A percentile compares a stretch with the other conserved stretches of the same genome.
Evolutionary conservation across 2,797 vertebrate species (phyloP).

Genomic region (Sciurus vulgaris): DNA sequence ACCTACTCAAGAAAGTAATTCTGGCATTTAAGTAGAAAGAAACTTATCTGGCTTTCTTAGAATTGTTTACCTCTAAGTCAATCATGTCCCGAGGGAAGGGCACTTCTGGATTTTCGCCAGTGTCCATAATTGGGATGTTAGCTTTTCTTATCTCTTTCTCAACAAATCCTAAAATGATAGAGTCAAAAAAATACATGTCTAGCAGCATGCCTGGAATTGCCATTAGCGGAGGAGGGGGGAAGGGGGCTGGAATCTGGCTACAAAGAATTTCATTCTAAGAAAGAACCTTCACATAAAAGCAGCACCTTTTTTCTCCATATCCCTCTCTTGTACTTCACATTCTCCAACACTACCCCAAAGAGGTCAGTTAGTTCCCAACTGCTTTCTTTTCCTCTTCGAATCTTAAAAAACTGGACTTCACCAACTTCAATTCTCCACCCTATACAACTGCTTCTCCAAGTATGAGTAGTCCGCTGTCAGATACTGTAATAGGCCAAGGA

Average conservation of each 20-base stretch:
- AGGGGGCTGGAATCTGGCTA: background rate
- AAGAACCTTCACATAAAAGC: background rate
- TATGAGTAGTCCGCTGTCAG: background rate
- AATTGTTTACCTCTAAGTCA: constrained; percentile 94
- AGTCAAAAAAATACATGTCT: constrained; percentile 36
- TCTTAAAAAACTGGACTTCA: background rate
- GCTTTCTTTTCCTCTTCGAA: background rate
- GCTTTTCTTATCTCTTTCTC: constrained; percentile 99
- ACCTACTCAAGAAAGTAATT: background rate
- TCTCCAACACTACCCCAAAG: background rate
- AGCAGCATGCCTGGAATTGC: background rate
- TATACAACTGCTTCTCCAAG: background rate
- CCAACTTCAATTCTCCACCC: background rate
- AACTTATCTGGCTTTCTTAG: background rate
- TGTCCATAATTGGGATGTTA: constrained; percentile 94
- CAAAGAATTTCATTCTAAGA: background rate
- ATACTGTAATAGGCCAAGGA: background rate
- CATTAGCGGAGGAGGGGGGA: background rate
- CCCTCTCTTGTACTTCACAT: background rate
- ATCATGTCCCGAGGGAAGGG: constrained; percentile 99
- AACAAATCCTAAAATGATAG: constrained; percentile 93
- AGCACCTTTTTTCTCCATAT: background rate
- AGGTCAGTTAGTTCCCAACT: background rate
- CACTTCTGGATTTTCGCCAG: constrained; percentile 98
- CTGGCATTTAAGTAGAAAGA: background rate